Base-by-base conservation (phyloP, 2,888 invertebrate genomes). In the Drosophila birchii region DNA sequence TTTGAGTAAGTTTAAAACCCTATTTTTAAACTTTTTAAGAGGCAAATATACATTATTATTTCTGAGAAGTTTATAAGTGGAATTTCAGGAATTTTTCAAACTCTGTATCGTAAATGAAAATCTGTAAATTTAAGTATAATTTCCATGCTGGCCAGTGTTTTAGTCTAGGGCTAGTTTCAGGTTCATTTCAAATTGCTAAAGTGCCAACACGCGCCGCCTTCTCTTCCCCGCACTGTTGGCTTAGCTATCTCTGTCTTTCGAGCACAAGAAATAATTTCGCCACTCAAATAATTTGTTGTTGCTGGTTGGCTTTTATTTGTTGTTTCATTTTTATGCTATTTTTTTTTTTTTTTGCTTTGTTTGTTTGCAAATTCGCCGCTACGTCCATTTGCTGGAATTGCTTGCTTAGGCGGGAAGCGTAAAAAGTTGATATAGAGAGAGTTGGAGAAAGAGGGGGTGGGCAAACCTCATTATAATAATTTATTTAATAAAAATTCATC, bases 401-500 rank as follows among this genome's bases (percentile, higher is more conserved):
- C 49, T 54, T 47, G 57, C 57, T 58, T 34, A 49, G 63, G 47
- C 66, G 63, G 63, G 64, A 49, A 49, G 45, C 36, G 62, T 38
- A 45, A 29, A 63, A 44, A 51, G 34, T 51, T 14, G 34, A 51
- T 38, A 20, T 36, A 36, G 23, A 3, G 11, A 12, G 26, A 12
- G 20, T 5, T 32, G 26, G 29, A 16, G 11, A 16, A 34, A 51
- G 16, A 36, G 32, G 20, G 32, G 29, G 11, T 29, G 47, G 68
- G 47, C 44, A 58, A 72, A 58, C 53, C 88, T 89, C 79, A 86
- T 86, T 86, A 87, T 76, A 86, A 86, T 86, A 86, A 89, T 90
- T 86, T 89, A 90, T 86, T 86, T 76, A 89, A 90, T 89, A 89
- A 86, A 90, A 90, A 79, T 87, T 90, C 88, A 89, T 89, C 90